Percentiles rank a stretch among this genome's conserved stretches.
Evolutionary conservation across 2,888 invertebrate species (phyloP).

Genomic region (Trichogramma evanescens): DNA sequence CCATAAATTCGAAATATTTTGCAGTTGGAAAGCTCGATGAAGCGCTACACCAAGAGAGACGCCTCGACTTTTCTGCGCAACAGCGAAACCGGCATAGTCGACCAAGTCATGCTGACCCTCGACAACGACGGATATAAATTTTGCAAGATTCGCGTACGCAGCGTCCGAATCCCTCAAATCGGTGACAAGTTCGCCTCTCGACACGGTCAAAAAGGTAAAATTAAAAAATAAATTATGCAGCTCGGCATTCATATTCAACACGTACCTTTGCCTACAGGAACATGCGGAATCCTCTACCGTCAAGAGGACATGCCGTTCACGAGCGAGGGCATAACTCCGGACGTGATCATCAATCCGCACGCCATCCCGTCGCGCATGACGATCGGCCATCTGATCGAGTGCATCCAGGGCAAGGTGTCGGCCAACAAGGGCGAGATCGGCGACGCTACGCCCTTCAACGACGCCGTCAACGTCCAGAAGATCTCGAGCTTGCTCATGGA

Average conservation of each 20-base stretch:
- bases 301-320: constrained; percentile 97
- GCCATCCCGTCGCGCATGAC: constrained; percentile 99
- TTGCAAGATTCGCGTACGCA: constrained; percentile 96
- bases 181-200: constrained; percentile 99
- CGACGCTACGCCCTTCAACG: constrained; percentile 99
- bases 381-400: constrained; percentile 99
- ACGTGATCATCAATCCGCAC: constrained; percentile 99
- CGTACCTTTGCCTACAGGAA: constrained; percentile 66
- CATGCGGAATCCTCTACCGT: constrained; percentile 97
- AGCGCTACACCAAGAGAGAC: constrained; percentile 87
- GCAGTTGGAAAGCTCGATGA: constrained; percentile 80
- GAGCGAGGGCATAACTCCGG: constrained; percentile 93
- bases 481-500: constrained; percentile 94
- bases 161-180: constrained; percentile 98
- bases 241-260: too few relatives aligned
- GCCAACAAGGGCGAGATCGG: constrained; percentile 79
- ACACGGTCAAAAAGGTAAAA: constrained; percentile 89
- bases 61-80: constrained; percentile 95
- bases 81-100: constrained; percentile 98
- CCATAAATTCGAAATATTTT: neutral
- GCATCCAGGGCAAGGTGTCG: constrained; percentile 83
- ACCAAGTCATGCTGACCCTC: constrained; percentile 97
- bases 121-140: constrained; percentile 99
- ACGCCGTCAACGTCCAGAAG: constrained; percentile 98
- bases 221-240: too few relatives aligned